Evolutionary conservation across 2,113 vertebrate species (phyloP), one percentile per base, ranked within the genome.

Genomic region (Myxocyprinus asiaticus): DNA sequence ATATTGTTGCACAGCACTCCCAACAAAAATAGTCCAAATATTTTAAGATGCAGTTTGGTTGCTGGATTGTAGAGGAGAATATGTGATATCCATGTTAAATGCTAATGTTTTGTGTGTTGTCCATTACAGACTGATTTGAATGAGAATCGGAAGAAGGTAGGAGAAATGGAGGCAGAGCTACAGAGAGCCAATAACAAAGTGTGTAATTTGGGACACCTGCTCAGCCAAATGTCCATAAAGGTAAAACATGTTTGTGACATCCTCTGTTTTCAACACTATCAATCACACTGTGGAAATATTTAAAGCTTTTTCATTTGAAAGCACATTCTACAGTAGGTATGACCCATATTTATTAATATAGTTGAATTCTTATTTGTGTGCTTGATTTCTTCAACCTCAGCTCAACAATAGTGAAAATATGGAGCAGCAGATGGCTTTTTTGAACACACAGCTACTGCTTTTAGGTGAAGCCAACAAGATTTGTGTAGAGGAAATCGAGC

Each of bases 201-300:
- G 81, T 96, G 95, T 82, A 94, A 96, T 83, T 95, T 95, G 0
- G 95, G 95, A 50, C 91, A 96, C 84, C 93, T 93, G 63, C 94
- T 99, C 83, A 96, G 94, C 45, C 95, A 98, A 86, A 93, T 99
- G 84, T 95, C 95, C 56, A 91, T 96, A 82, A 99, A 99, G 95
- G 98, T 98, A 71, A 91, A 89, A 5, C 56, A 53, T 4, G 4
- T 22, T 50, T 6, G 47, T 9, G 53, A 71, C 73, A 17, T 22
- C 9, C 8, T 51, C 42, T 10, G 5, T 14, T 14, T 12, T 61
- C 12, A 7, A 6, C 11, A 33, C 22, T 33, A 33, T 33, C 22
- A 1, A 33, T 33, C 22, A 33, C 22, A 33, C 22, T 33, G 22
- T 33, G 22, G 22, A 33, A 33, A 33, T 33, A 33, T 58, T n/a